Conservation (phyloP, 2,888 invertebrate genomes). For the Glyphotaelius pellucidus region DNA sequence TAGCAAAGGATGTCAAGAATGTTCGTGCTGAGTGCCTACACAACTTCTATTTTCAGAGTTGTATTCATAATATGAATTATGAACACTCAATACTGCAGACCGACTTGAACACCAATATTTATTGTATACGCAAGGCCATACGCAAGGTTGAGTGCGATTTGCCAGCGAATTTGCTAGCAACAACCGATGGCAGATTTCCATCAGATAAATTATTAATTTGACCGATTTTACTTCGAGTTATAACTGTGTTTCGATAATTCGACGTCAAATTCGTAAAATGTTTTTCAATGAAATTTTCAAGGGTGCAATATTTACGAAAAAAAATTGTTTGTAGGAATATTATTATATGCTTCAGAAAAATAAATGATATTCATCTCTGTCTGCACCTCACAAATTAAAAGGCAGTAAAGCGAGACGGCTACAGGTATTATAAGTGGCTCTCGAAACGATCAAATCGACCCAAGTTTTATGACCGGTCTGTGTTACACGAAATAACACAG, state of each 20-base stretch:
- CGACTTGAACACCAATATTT: not conserved
- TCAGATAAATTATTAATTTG: too few relatives aligned
- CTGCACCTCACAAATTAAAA: constrained; percentile 50
- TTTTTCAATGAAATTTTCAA: too few relatives aligned
- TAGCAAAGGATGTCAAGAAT: not conserved
- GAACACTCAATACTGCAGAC: not conserved
- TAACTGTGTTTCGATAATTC: not conserved
- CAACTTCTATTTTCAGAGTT: not conserved
- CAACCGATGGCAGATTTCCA: not conserved
- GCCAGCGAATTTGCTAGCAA: not conserved
- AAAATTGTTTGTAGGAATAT: not conserved
- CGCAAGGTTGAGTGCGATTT: not conserved
- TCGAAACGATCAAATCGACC: constrained; percentile 59
- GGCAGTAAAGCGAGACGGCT: constrained; percentile 59
- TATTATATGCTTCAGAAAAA: not conserved
- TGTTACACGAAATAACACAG: constrained; percentile 1
- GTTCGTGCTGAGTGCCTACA: not conserved
- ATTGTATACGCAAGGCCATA: not conserved
- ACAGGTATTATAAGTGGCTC: constrained; percentile 60
- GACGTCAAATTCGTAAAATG: too few relatives aligned
- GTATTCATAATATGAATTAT: not conserved
- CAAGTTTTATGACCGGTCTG: constrained; percentile 55
- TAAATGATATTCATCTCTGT: constrained; percentile 44
- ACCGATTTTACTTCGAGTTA: not conserved
- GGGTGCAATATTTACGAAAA: too few relatives aligned